Percentiles rank a stretch among this genome's conserved stretches.
These are phyloP conservation scores for Druceiella hillmani DNA, from an alignment of 2,888 invertebrate species.

Conservation along the genomic window DNA sequence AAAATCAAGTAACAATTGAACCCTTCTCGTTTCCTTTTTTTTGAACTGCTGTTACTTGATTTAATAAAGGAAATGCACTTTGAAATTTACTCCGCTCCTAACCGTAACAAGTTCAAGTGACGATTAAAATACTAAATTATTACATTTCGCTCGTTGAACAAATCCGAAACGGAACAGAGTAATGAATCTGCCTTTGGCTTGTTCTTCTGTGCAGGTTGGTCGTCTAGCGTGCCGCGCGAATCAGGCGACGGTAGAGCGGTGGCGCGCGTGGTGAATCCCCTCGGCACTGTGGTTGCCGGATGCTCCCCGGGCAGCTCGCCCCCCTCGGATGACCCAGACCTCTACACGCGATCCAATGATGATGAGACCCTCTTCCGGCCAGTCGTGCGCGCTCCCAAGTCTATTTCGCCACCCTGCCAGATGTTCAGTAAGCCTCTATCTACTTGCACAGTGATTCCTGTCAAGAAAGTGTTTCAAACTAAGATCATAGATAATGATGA, in stretches of 20 bases:
- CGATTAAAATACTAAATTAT: constrained; percentile 3
- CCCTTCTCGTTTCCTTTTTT: too few species aligned
- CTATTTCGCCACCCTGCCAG: constrained; percentile 31
- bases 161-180: constrained; percentile 29
- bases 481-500: not conserved
- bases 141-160: too few species aligned
- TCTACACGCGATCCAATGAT: constrained; percentile 45
- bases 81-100: too few species aligned
- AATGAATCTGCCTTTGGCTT: constrained; percentile 77
- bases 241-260: constrained; percentile 42
- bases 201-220: constrained; percentile 67
- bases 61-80: too few species aligned
- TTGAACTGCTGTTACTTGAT: too few species aligned
- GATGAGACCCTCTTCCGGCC: constrained; percentile 68
- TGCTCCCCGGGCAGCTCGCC: constrained; percentile 33
- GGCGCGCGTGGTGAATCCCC: constrained; percentile 69
- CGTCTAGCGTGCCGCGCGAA: constrained; percentile 38
- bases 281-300: constrained; percentile 65
- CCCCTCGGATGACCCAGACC: constrained; percentile 40
- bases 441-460: constrained; percentile 39
- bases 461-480: constrained; percentile 24
- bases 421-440: constrained; percentile 35
- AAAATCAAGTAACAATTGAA: too few species aligned
- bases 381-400: constrained; percentile 51
- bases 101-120: too few species aligned